Evolutionary conservation across 2,888 invertebrate genomes (phyloP), one percentile per base, ranked within the genome.

Genomic region (Scaptodrosophila latifasciaeformis): DNA sequence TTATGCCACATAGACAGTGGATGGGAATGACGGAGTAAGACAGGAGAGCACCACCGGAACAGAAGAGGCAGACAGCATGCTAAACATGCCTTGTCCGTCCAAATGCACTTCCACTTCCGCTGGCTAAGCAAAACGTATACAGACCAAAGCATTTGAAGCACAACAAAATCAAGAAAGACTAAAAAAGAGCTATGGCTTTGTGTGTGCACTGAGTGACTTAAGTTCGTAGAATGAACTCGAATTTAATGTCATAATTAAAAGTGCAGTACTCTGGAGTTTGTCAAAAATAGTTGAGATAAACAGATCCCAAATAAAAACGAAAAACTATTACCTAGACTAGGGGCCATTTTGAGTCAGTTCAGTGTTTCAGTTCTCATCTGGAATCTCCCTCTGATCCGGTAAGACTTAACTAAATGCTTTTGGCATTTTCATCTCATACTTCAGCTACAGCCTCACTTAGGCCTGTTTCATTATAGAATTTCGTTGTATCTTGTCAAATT

Each of bases 341-440:
- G n/a, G n/a, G n/a, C n/a, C n/a, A n/a, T n/a, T n/a, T n/a, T n/a
- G n/a, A n/a, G n/a, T n/a, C n/a, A n/a, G n/a, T n/a, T n/a, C n/a
- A n/a, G n/a, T n/a, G n/a, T n/a, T n/a, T n/a, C n/a, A n/a, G 55
- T 34, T 43, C 37, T 34, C 39, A 39, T 47, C 13, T 40, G 43
- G 18, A 24, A 45, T 43, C 7, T 37, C 2, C 12, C 17, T 37
- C 24, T 31, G 54, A 42, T 7, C 17, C 27, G 48, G n/a, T 65
- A 62, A 65, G 74, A n/a, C 70, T 76, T n/a, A n/a, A n/a, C n/a
- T n/a, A n/a, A n/a, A n/a, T 72, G 67, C 42, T 70, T 70, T 70
- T 72, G 77, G 67, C 77, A 56, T 70, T 76, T 76, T 76, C 76
- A 72, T 76, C 71, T 59, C 51, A n/a, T n/a, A n/a, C n/a, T n/a